phyloP scores from a whole-genome alignment of 2,113 vertebrate genomes.

The Balaeniceps rex region DNA sequence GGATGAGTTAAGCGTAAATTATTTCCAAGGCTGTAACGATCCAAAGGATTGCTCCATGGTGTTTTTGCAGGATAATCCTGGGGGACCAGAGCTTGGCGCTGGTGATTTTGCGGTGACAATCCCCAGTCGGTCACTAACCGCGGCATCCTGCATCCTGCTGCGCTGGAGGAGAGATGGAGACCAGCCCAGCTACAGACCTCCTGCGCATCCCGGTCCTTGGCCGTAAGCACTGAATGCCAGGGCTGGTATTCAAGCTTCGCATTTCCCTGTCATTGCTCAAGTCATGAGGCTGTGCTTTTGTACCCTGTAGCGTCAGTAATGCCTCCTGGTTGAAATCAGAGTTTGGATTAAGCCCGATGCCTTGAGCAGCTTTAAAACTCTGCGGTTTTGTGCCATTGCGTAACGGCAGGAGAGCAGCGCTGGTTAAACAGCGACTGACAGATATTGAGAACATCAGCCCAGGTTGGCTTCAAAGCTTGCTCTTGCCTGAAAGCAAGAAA shows the following conservation, averaged over 20 bases:
- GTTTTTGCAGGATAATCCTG: not conserved
- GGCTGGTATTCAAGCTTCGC: not conserved
- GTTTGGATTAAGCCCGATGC: not conserved
- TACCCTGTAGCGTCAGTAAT: not conserved
- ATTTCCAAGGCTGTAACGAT: not conserved
- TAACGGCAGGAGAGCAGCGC: not conserved
- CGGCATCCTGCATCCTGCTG: not conserved
- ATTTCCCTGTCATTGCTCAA: not conserved
- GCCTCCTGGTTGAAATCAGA: not conserved
- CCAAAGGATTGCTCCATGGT: not conserved
- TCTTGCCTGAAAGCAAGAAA: not conserved
- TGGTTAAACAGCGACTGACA: not conserved
- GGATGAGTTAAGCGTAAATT: not conserved
- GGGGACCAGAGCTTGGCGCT: not conserved
- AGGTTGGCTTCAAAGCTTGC: not conserved
- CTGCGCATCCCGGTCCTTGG: rapidly evolving
- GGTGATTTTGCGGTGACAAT: not conserved
- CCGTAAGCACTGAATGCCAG: not conserved
- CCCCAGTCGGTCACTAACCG: not conserved
- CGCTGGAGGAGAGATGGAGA: not conserved
- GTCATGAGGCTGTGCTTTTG: not conserved
- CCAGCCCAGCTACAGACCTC: not conserved
- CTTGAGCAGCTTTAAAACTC: not conserved
- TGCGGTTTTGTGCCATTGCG: rapidly evolving
- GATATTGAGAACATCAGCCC: not conserved